These are phyloP conservation scores for Cossypha niveicapilla DNA, from an alignment of 2,797 vertebrate genomes.

Conservation along the genomic window DNA sequence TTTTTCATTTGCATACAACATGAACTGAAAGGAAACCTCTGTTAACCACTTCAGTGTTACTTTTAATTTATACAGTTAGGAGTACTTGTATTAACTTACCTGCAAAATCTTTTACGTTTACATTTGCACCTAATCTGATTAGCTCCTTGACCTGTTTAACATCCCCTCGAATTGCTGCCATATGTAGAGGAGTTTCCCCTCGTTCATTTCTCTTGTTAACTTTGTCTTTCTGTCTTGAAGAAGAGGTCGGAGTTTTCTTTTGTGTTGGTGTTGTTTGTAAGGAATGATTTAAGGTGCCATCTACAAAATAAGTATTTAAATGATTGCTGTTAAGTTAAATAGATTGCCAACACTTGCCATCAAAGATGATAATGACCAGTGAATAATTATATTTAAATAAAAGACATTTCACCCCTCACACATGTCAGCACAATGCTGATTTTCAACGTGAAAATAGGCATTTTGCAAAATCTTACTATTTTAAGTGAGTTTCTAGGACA, in stretches of 20 bases:
- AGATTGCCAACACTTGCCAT: not conserved
- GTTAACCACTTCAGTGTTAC: not conserved
- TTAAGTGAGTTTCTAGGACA: not conserved
- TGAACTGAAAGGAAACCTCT: not conserved
- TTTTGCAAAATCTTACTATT: not conserved
- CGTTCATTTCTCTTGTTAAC: conserved; percentile 98
- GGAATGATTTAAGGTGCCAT: conserved; percentile 93
- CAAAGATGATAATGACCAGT: not conserved
- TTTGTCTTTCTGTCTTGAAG: conserved; percentile 96
- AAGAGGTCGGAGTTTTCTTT: conserved; percentile 90
- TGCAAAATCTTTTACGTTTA: conserved; percentile 99
- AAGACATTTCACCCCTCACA: not conserved
- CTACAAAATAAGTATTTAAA: conserved; percentile 71
- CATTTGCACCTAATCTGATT: conserved; percentile 94
- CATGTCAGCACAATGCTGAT: not conserved
- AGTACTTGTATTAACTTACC: conserved; percentile 74
- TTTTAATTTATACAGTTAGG: not conserved
- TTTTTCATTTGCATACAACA: not conserved
- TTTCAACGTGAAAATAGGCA: not conserved
- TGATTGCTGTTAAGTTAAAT: not conserved
- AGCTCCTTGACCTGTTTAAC: conserved; percentile 96
- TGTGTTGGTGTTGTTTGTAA: conserved; percentile 89
- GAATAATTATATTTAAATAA: not conserved
- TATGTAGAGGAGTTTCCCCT: conserved; percentile 95
- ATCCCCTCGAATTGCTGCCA: conserved; percentile 97